These are phyloP conservation scores for Trichopria drosophilae DNA, from an alignment of 2,888 invertebrate species.

Conservation along the genomic window DNA sequence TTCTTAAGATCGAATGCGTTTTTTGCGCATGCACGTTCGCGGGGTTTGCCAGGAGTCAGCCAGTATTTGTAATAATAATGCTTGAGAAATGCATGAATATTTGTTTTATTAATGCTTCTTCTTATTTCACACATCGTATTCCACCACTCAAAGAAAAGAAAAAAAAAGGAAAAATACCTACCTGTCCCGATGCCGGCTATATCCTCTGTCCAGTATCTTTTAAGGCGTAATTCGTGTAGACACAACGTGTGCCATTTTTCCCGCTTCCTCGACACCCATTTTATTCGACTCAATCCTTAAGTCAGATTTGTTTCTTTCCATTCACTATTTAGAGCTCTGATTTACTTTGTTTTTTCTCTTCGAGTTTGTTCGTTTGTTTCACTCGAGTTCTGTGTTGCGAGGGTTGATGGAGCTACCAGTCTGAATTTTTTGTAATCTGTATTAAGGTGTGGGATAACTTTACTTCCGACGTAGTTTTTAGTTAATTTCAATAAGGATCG, in stretches of 20 bases:
- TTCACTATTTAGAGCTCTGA: too few species aligned
- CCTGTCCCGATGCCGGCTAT: too few species aligned
- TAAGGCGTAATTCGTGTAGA: too few species aligned
- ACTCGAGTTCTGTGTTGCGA: too few species aligned
- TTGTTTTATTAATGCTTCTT: constrained; percentile 72
- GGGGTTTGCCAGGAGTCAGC: constrained; percentile 62
- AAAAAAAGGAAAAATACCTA: not conserved
- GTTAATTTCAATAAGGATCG: too few species aligned
- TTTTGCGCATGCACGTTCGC: constrained; percentile 58
- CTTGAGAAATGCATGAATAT: constrained; percentile 83
- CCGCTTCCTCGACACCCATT: not conserved
- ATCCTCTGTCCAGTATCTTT: constrained; percentile 7
- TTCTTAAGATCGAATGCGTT: constrained; percentile 54
- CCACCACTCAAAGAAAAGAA: constrained; percentile 30
- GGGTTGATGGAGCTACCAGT: too few species aligned
- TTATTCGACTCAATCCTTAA: too few species aligned
- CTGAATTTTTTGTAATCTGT: too few species aligned
- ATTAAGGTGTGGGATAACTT: too few species aligned
- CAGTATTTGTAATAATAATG: constrained; percentile 85
- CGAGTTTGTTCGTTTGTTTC: too few species aligned
- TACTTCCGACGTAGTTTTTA: constrained; percentile 28
- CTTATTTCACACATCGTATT: constrained; percentile 57
- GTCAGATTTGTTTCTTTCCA: too few species aligned
- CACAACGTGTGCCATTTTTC: constrained; percentile 6
- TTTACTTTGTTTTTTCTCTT: too few species aligned